Evolutionary conservation across 2,797 vertebrate genomes (phyloP).

Genomic region (Microctenopoma stevenorrisi): DNA sequence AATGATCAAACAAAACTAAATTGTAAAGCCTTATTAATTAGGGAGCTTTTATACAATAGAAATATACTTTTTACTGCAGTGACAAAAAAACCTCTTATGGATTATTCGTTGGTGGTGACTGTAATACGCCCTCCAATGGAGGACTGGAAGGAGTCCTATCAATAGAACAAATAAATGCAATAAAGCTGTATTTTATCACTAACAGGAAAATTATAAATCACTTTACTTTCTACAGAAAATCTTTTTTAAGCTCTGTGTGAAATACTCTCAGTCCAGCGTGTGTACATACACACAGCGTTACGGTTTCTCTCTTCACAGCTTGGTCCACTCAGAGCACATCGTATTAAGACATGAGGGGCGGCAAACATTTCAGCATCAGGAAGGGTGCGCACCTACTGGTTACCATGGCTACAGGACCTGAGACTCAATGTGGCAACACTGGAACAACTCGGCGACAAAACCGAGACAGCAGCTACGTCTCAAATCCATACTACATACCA

Average conservation of each 20-base stretch:
- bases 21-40: conserved; percentile 55
- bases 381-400: conserved; percentile 16
- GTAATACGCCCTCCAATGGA: conserved; percentile 42
- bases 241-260: neutral
- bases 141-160: conserved; percentile 50
- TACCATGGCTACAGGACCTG: conserved; percentile 35
- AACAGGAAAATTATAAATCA: conserved; percentile 28
- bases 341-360: conserved; percentile 54
- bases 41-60: conserved; percentile 57
- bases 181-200: conserved; percentile 35
- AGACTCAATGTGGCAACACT: conserved; percentile 38
- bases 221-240: conserved; percentile 21
- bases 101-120: conserved; percentile 47
- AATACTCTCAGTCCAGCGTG: neutral
- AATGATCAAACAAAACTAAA: conserved; percentile 36
- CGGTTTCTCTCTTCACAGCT: conserved; percentile 34
- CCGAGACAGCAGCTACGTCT: neutral
- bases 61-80: conserved; percentile 41
- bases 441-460: neutral
- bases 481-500: neutral
- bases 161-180: conserved; percentile 46
- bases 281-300: conserved; percentile 19
- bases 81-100: conserved; percentile 61
- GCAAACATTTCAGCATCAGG: conserved; percentile 46
- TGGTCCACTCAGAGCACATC: conserved; percentile 22